Conservation (phyloP, 2,888 invertebrate species). For the Tinea pellionella region DNA sequence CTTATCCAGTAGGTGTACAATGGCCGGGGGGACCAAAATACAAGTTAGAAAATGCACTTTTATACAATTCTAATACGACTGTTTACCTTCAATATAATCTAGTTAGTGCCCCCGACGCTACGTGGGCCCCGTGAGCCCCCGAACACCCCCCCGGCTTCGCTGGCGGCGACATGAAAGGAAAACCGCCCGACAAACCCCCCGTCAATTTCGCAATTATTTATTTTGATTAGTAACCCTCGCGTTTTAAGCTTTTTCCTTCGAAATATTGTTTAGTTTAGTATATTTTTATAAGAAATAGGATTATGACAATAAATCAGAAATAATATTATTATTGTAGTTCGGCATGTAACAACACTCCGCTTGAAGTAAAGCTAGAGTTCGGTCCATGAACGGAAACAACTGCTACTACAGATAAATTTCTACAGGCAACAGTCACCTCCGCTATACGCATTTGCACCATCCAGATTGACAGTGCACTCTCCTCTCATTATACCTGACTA, state of each 20-base stretch:
- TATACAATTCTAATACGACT: constrained; percentile 1
- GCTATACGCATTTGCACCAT: too few relatives aligned
- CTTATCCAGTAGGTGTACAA: too few relatives aligned
- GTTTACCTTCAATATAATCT: constrained; percentile 9
- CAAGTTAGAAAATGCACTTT: neutral
- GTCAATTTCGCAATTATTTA: neutral
- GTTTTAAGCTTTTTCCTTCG: neutral
- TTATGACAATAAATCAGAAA: too few relatives aligned
- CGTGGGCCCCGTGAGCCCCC: neutral
- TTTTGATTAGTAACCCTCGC: neutral
- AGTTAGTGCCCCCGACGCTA: neutral
- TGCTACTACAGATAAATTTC: too few relatives aligned
- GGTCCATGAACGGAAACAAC: too few relatives aligned
- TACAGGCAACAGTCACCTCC: too few relatives aligned
- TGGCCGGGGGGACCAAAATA: neutral
- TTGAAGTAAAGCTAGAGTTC: too few relatives aligned
- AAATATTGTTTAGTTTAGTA: neutral
- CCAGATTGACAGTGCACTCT: too few relatives aligned
- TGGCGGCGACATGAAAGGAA: neutral
- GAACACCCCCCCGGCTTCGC: neutral
- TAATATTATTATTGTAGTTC: too few relatives aligned
- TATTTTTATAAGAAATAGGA: too few relatives aligned
- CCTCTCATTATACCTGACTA: too few relatives aligned
- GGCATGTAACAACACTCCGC: too few relatives aligned
- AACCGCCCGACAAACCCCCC: neutral